A percentile compares a stretch with the other conserved stretches of the same genome.
These are phyloP conservation scores for Lemur catta DNA, from an alignment of 2,797 vertebrate species.

Conservation along the genomic window DNA sequence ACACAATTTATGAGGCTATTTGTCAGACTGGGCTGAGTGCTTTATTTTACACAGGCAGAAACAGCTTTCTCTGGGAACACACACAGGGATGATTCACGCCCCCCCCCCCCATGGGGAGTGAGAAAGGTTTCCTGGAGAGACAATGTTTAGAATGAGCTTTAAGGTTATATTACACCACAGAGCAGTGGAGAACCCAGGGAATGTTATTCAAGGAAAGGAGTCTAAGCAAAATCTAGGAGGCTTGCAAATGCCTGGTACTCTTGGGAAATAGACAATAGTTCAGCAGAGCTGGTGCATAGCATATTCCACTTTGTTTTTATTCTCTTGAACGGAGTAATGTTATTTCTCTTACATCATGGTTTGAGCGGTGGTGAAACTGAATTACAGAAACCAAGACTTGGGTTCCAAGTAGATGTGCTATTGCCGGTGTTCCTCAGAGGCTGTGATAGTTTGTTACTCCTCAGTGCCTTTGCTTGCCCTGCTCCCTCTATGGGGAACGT, in stretches of 20 bases:
- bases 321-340: neutral
- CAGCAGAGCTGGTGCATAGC: accelerated
- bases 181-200: neutral
- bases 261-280: neutral
- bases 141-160: neutral
- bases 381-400: neutral
- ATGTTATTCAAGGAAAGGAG: neutral
- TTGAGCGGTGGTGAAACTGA: neutral
- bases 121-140: neutral
- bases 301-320: neutral
- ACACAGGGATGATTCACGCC: neutral
- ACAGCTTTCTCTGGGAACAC: neutral
- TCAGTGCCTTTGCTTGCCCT: accelerated
- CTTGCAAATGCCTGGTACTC: neutral
- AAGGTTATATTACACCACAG: too few species aligned
- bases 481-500: neutral
- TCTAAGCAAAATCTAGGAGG: neutral
- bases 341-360: neutral
- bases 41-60: neutral
- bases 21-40: neutral
- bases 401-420: neutral
- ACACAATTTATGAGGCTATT: neutral
- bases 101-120: neutral
- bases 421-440: neutral
- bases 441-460: neutral